Conservation (phyloP, 2,113 vertebrate genomes). For the Thoracochromis brauschi region DNA sequence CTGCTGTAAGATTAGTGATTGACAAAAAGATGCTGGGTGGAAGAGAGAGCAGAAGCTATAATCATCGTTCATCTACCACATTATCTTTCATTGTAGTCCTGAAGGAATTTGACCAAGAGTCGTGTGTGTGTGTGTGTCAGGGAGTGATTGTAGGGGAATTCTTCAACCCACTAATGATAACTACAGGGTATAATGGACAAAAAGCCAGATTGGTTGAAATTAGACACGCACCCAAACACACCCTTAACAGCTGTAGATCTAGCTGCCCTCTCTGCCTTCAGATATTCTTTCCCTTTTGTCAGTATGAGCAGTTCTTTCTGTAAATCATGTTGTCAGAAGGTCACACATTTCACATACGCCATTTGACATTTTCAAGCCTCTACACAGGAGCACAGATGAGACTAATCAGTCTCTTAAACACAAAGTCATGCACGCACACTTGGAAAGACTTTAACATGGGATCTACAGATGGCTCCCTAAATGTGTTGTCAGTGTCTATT, state of each 20-base stretch:
- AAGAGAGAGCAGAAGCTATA: not conserved
- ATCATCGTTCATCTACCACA: constrained; percentile 1
- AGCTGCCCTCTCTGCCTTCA: not conserved
- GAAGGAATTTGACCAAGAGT: not conserved
- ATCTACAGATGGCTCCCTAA: constrained; percentile 2
- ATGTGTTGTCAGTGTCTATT: constrained; percentile 15
- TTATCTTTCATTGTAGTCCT: constrained; percentile 12
- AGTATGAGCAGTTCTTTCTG: not conserved
- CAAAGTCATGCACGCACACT: not conserved
- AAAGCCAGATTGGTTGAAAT: not conserved
- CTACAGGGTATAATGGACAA: not conserved
- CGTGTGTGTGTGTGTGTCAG: not conserved
- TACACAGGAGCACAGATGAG: not conserved
- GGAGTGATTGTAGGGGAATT: not conserved
- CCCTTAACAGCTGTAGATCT: not conserved
- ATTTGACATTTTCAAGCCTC: not conserved
- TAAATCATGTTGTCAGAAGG: not conserved
- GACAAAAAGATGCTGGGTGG: not conserved
- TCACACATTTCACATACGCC: not conserved
- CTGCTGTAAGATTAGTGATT: constrained; percentile 7
- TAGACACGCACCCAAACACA: not conserved
- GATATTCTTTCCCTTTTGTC: not conserved
- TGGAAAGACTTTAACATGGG: not conserved
- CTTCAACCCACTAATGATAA: not conserved
- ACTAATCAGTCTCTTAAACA: not conserved